Evolutionary conservation across 2,888 invertebrate genomes (phyloP).

Genomic region (Limnephilus marmoratus): DNA sequence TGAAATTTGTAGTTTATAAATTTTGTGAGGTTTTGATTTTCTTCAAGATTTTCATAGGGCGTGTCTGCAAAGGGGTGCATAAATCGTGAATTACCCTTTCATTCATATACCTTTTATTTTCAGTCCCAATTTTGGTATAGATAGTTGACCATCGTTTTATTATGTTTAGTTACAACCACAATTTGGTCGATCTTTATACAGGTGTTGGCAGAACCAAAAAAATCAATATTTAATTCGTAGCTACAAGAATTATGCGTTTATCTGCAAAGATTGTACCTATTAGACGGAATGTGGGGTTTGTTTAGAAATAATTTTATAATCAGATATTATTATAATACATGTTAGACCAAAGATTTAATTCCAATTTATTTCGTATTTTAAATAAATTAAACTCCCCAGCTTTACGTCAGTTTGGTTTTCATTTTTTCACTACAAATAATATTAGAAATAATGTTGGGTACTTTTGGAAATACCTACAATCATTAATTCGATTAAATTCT

Average conservation of each 20-base stretch:
- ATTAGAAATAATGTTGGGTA: neutral
- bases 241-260: neutral
- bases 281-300: neutral
- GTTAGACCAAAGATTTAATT: neutral
- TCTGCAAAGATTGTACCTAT: neutral
- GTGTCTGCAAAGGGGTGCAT: neutral
- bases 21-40: neutral
- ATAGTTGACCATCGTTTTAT: neutral
- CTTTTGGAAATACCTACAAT: neutral
- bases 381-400: neutral
- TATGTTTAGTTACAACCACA: neutral
- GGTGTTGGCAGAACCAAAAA: neutral
- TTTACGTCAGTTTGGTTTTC: neutral
- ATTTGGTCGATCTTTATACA: neutral
- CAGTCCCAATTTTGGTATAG: neutral
- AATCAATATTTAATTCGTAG: neutral
- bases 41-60: neutral
- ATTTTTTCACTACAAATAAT: neutral
- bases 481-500: no score
- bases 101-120: neutral
- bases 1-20: neutral
- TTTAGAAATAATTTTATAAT: neutral
- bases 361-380: neutral
- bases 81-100: neutral
- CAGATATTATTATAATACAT: neutral